These are phyloP conservation scores for Bettongia penicillata DNA, from an alignment of 2,113 vertebrate species.

Conservation along the genomic window DNA sequence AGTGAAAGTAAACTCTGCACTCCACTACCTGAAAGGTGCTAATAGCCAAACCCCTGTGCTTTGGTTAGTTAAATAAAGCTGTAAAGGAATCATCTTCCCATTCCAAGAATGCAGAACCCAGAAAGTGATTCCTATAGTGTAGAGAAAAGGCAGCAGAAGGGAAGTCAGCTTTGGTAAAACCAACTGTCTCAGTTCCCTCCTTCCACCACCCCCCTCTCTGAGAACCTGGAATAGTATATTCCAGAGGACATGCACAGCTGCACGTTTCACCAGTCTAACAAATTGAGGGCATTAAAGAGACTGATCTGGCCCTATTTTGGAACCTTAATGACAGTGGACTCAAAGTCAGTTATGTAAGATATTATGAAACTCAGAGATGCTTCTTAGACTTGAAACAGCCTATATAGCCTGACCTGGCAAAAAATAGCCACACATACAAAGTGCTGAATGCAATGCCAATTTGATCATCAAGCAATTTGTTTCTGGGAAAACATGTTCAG, in stretches of 20 bases:
- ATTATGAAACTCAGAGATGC: background rate
- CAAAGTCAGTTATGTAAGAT: conserved; percentile 41
- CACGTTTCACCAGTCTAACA: background rate
- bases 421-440: background rate
- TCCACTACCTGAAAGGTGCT: background rate
- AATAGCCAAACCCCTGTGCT: background rate
- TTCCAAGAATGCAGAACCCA: background rate
- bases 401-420: background rate
- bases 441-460: background rate
- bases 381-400: background rate
- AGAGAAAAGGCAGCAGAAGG: background rate
- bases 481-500: background rate
- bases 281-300: conserved; percentile 6
- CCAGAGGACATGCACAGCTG: background rate
- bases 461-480: background rate
- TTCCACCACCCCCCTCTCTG: background rate
- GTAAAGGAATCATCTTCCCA: background rate
- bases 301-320: background rate
- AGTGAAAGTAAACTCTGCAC: background rate
- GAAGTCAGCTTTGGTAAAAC: background rate
- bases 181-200: background rate
- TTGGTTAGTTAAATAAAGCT: background rate
- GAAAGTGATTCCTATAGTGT: background rate
- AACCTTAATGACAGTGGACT: background rate
- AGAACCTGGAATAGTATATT: background rate